These are phyloP conservation scores for Globia sparganii DNA, from an alignment of 2,888 invertebrate species.

Conservation along the genomic window DNA sequence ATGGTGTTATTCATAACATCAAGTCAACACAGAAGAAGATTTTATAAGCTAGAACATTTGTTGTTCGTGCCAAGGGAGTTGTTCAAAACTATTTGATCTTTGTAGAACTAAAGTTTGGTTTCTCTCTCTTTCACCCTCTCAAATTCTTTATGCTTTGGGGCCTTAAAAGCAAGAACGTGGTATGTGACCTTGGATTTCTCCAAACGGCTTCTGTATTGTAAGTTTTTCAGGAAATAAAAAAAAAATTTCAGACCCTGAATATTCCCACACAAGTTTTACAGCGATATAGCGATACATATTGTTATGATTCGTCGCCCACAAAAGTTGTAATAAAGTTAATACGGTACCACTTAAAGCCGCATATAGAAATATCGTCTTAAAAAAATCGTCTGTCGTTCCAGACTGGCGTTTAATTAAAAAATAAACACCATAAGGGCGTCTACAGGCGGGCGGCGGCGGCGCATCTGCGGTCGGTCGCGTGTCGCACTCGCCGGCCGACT, in stretches of 20 bases:
- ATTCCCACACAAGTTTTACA: neutral
- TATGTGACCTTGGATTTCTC: neutral
- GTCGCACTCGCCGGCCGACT: constrained; percentile 71
- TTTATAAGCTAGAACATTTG: neutral
- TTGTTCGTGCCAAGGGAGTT: neutral
- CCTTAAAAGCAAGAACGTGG: neutral
- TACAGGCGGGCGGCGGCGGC: constrained; percentile 56
- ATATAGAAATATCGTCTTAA: constrained; percentile 43
- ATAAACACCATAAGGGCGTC: constrained; percentile 70
- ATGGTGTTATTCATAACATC: neutral
- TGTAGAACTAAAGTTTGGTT: neutral
- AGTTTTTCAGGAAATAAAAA: neutral
- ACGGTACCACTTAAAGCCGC: constrained; percentile 14
- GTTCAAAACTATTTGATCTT: neutral
- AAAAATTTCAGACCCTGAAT: neutral
- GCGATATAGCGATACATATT: neutral
- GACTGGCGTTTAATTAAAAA: constrained; percentile 68
- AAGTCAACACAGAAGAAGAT: neutral
- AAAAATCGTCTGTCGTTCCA: constrained; percentile 56
- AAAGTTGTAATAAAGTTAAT: constrained; percentile 39
- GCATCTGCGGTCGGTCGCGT: constrained; percentile 74
- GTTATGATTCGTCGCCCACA: neutral
- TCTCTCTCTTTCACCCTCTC: too few relatives aligned
- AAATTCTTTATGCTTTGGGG: neutral
- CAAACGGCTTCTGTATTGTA: neutral